Evolutionary conservation across 1,140 invertebrate species (phyloP).

Genomic region (Halictus rubicundus): DNA sequence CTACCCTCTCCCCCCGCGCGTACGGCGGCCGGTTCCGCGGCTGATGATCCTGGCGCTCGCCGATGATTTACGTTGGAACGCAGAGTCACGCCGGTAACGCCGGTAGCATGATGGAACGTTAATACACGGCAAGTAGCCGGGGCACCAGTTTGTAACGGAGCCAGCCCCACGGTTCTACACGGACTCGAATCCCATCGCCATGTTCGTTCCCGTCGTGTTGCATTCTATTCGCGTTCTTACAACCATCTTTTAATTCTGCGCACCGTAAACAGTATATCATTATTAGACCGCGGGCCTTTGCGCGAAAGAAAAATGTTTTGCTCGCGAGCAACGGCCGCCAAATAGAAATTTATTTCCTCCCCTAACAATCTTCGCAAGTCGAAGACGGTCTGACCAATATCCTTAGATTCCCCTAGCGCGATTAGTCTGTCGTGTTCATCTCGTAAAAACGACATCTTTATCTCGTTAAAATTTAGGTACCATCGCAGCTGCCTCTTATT

Average conservation of each 20-base stretch:
- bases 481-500: no score
- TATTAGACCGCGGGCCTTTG: neutral
- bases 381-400: no score
- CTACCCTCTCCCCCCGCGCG: neutral
- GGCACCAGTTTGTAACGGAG: constrained; percentile 52
- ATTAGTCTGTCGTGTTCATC: no score
- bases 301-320: no score
- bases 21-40: constrained; percentile 14
- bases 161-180: constrained; percentile 43
- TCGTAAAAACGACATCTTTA: no score
- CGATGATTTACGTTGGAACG: constrained; percentile 58
- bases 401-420: no score
- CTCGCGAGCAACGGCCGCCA: no score
- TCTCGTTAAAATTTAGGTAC: no score
- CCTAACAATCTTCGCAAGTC: no score
- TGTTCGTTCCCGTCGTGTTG: neutral
- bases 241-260: neutral
- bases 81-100: constrained; percentile 59
- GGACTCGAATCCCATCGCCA: neutral
- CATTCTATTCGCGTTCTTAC: neutral
- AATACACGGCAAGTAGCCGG: constrained; percentile 46
- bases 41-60: constrained; percentile 51
- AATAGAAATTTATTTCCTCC: no score
- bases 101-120: constrained; percentile 54
- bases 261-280: neutral